Percentiles rank a stretch among this genome's conserved stretches.
phyloP scores from a whole-genome alignment of 2,888 invertebrate genomes.

The Hypsopygia costalis region DNA sequence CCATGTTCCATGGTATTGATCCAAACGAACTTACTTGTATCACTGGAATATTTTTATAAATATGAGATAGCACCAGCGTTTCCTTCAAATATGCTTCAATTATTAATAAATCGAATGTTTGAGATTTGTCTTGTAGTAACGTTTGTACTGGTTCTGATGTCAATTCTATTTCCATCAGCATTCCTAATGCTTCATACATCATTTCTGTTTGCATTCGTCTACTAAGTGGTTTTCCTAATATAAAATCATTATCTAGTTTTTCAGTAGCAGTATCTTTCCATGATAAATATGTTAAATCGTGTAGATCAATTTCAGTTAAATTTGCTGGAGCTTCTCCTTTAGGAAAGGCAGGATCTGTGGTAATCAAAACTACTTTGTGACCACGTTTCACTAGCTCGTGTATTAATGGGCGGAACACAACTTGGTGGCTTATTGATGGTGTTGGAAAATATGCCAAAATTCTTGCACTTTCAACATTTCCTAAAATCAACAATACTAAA shows the following conservation, averaged over 20 bases:
- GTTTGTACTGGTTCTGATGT: constrained; percentile 5
- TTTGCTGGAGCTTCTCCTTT: constrained; percentile 40
- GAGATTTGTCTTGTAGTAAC: constrained; percentile 18
- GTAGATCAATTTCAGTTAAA: constrained; percentile 55
- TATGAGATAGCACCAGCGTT: constrained; percentile 30
- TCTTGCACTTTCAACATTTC: too few relatives aligned
- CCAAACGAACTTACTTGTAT: constrained; percentile 46
- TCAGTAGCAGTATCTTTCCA: too few relatives aligned
- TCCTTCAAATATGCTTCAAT: constrained; percentile 32
- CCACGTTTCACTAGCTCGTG: constrained; percentile 35
- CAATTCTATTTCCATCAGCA: constrained; percentile 16
- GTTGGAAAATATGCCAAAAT: constrained; percentile 3
- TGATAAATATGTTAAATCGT: constrained; percentile 36
- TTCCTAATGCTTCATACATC: background rate
- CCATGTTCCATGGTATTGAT: constrained; percentile 17
- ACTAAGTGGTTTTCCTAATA: constrained; percentile 19
- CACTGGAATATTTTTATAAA: constrained; percentile 40
- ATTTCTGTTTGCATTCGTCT: constrained; percentile 4
- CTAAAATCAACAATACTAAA: too few relatives aligned
- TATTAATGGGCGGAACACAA: background rate
- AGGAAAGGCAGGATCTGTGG: constrained; percentile 50
- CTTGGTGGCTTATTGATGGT: constrained; percentile 8
- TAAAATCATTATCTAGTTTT: too few relatives aligned
- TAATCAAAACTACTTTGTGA: constrained; percentile 61
- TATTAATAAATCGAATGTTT: constrained; percentile 38